Evolutionary conservation across 2,888 invertebrate species (phyloP).

Genomic region (Piscicola geometra): DNA sequence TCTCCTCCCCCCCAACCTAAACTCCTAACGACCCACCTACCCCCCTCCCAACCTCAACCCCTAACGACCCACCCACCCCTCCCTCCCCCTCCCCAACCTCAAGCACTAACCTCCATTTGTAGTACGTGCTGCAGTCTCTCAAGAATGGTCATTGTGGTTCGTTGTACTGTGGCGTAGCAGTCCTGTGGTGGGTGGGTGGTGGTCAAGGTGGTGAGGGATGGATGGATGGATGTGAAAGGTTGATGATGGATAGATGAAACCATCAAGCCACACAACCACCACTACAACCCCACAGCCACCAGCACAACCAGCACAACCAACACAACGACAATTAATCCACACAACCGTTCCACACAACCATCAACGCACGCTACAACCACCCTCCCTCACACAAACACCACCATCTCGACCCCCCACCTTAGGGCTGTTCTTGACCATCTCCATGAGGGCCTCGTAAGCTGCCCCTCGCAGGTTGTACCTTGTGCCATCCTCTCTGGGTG

Average conservation of each 20-base stretch:
- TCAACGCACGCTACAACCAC: too few relatives aligned
- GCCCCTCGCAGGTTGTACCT: conserved; percentile 88
- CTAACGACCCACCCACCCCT: conserved; percentile 41
- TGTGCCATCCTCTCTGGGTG: conserved; percentile 69
- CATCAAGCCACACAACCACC: too few relatives aligned
- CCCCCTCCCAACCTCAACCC: too few relatives aligned
- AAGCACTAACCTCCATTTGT: conserved; percentile 72
- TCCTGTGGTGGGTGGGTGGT: conserved; percentile 60
- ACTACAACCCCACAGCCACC: too few relatives aligned
- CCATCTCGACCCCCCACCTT: conserved; percentile 55
- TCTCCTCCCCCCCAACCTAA: too few relatives aligned
- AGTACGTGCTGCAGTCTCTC: conserved; percentile 87
- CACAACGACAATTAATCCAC: too few relatives aligned
- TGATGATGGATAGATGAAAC: not conserved
- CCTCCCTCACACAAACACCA: too few relatives aligned
- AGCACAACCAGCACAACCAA: too few relatives aligned
- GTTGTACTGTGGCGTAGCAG: conserved; percentile 92
- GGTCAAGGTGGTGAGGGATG: not conserved
- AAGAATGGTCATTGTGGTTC: conserved; percentile 90
- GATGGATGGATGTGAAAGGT: not conserved
- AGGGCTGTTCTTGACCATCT: conserved; percentile 97
- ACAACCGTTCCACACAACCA: too few relatives aligned
- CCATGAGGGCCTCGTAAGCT: conserved; percentile 98
- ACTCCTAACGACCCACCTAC: too few relatives aligned
- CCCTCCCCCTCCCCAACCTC: not conserved